Evolutionary conservation across 2,888 invertebrate genomes (phyloP), one percentile per base, ranked within the genome.

Genomic region (Ceramica pisi): DNA sequence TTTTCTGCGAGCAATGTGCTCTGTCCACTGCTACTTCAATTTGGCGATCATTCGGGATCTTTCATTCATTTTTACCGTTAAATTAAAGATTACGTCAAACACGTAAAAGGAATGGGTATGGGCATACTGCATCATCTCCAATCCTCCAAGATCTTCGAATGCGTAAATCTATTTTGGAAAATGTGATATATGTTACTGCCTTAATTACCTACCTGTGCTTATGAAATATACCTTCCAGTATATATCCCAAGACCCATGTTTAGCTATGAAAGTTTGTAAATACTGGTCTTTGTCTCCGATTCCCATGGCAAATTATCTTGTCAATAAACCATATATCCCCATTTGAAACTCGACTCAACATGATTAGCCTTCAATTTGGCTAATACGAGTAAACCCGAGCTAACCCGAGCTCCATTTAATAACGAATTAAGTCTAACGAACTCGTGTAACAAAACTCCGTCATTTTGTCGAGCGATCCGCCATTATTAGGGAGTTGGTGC

Each of bases 391-490:
- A 65, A 74, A 72, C 51, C 55, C 67, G 78, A 79, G 75, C 61
- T 74, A 67, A 75, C 64, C 61, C 60, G 57, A 60, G 67, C 76
- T 71, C 63, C 71, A 60, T 74, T 82, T 77, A 84, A 84, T 84
- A 79, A 78, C 76, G 76, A 79, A 78, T 83, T 83, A 83, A 64
- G 71, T 79, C 64, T 83, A 87, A 87, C 84, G 76, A 83, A 75
- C 63, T 66, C 69, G 53, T 59, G 86, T 83, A 88, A 88, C 83
- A 80, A 87, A 86, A 86, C 86, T 84, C 85, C 76, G 65, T 76
- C 82, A 84, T 84, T 86, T 84, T 77, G 79, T 82, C 65, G 71
- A 80, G 75, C 83, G 87, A 90, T 91, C 91, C 84, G 74, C 85
- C 88, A 81, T 87, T 81, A 86, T 87, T 87, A 87, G 85, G 84